Percentiles rank a stretch among this genome's conserved stretches.
Evolutionary conservation across 2,797 vertebrate genomes (phyloP).

Genomic region (Graptemys geographica): DNA sequence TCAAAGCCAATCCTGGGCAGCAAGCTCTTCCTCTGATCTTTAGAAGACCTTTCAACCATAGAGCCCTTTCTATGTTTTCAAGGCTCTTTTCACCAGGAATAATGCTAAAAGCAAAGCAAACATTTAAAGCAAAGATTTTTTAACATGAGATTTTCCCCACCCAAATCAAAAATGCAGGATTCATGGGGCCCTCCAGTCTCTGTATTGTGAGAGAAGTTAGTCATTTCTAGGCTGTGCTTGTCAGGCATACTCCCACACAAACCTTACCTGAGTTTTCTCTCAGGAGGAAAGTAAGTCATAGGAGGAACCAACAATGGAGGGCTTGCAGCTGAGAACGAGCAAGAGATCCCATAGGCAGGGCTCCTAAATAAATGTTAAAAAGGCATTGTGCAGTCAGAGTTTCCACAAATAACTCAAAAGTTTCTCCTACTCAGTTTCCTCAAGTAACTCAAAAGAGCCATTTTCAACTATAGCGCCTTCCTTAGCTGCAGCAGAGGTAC

Average conservation of each 20-base stretch:
- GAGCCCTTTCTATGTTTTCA: not conserved
- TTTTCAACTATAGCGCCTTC: not conserved
- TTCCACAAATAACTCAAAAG: not conserved
- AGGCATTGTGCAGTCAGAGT: not conserved
- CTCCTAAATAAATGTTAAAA: accelerated
- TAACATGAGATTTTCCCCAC: not conserved
- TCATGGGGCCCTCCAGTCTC: not conserved
- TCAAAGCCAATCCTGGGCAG: too few species aligned
- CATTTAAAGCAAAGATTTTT: not conserved
- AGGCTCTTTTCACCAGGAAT: accelerated
- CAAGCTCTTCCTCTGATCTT: not conserved
- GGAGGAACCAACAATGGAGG: accelerated
- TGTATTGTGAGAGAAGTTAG: not conserved
- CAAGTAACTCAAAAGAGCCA: not conserved
- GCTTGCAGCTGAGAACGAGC: not conserved
- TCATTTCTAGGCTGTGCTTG: accelerated
- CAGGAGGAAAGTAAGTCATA: not conserved
- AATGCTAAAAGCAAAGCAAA: not conserved
- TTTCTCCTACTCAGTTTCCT: not conserved
- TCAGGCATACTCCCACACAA: not conserved
- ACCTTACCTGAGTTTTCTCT: not conserved
- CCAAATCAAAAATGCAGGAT: not conserved
- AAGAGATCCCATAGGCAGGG: not conserved
- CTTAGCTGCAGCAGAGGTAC: not conserved
- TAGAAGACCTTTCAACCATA: not conserved